Percentiles rank a stretch among this genome's conserved stretches.
Evolutionary conservation across 2,113 vertebrate species (phyloP).

Genomic region (Coptodon bakossiorum): DNA sequence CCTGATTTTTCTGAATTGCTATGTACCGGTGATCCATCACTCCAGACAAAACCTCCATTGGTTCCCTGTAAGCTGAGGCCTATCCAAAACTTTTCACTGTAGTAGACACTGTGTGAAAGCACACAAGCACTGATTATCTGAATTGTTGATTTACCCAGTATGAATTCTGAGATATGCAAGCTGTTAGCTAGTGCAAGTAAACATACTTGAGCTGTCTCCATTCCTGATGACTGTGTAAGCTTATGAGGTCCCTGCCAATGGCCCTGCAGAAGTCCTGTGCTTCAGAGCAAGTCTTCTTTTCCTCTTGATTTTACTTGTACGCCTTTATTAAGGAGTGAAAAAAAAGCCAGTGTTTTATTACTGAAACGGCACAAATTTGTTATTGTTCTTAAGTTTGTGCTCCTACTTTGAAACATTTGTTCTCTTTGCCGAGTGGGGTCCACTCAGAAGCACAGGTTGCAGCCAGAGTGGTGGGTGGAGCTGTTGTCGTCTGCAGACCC

Average conservation of each 20-base stretch:
- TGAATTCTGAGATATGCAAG: not conserved
- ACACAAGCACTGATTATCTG: not conserved
- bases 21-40: conserved; percentile 85
- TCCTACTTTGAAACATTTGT: conserved; percentile 80
- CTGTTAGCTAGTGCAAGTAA: not conserved
- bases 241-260: conserved; percentile 83
- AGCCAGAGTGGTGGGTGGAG: conserved; percentile 76
- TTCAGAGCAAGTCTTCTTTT: conserved; percentile 83
- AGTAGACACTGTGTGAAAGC: conserved; percentile 16
- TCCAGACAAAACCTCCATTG: conserved; percentile 82
- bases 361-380: not conserved
- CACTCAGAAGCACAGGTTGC: conserved; percentile 78
- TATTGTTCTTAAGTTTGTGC: not conserved
- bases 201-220: conserved; percentile 35
- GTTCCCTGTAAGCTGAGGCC: conserved; percentile 77
- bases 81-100: conserved; percentile 73
- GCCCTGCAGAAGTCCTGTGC: conserved; percentile 78
- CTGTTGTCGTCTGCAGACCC: conserved; percentile 74
- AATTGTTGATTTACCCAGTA: not conserved
- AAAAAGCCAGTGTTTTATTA: not conserved
- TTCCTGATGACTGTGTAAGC: conserved; percentile 53
- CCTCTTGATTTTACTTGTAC: not conserved
- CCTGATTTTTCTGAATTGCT: not conserved
- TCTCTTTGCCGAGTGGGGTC: conserved; percentile 53
- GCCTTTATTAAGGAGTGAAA: conserved; percentile 26